These are phyloP conservation scores for Paramormyrops hopkinsi DNA, from an alignment of 2,797 vertebrate species.

Conservation along the genomic window DNA sequence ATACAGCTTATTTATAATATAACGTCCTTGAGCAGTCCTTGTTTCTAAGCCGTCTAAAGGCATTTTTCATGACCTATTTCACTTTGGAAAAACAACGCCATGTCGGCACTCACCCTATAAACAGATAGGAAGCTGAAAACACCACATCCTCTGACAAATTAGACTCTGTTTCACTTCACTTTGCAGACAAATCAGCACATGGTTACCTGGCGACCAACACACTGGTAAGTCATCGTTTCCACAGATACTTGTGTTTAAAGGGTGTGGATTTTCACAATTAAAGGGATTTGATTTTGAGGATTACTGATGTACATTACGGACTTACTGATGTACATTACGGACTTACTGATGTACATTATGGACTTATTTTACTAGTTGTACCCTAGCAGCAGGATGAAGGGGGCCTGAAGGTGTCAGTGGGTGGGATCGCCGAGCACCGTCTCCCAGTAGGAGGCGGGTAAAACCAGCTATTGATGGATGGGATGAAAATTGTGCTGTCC, in stretches of 20 bases:
- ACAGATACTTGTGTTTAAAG: not conserved
- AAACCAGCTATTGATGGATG: not conserved
- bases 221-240: conserved; percentile 70
- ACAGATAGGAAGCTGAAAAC: not conserved
- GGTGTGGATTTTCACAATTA: not conserved
- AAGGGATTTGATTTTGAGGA: not conserved
- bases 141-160: not conserved
- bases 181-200: conserved; percentile 93
- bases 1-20: not conserved
- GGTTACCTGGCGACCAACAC: conserved; percentile 94
- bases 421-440: not conserved
- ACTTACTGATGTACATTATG: not conserved
- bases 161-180: conserved; percentile 21
- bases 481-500: not conserved
- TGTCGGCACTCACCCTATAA: not conserved
- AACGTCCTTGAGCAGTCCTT: not conserved
- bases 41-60: not conserved
- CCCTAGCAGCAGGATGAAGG: not conserved
- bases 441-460: not conserved
- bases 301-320: not conserved
- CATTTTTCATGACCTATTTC: not conserved
- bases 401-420: not conserved
- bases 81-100: not conserved
- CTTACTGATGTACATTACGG: not conserved
- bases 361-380: not conserved